Percentiles rank a stretch among this genome's conserved stretches.
These are phyloP conservation scores for Venusia cambrica DNA, from an alignment of 2,888 invertebrate genomes.

Conservation along the genomic window DNA sequence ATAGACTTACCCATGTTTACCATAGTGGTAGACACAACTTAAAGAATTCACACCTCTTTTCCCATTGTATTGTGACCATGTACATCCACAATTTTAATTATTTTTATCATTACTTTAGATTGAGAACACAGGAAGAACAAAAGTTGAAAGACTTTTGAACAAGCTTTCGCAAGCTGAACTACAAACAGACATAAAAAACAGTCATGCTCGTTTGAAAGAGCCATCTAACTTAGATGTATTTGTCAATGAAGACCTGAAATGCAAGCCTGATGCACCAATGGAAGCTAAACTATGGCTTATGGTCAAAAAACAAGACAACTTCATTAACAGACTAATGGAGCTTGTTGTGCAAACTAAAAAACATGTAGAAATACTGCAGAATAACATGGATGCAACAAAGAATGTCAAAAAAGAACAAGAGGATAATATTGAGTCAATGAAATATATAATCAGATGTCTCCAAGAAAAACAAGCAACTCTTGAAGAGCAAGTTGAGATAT, in stretches of 20 bases:
- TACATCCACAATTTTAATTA: background rate
- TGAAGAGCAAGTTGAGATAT: conserved; percentile 71
- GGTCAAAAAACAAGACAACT: conserved; percentile 64
- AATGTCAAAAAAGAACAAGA: conserved; percentile 52
- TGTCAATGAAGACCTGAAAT: conserved; percentile 55
- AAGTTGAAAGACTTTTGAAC: conserved; percentile 51
- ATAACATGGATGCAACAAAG: conserved; percentile 48
- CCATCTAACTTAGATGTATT: conserved; percentile 52
- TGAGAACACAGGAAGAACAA: conserved; percentile 31
- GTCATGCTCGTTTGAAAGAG: conserved; percentile 47
- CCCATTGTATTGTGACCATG: no score
- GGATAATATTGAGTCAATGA: conserved; percentile 56
- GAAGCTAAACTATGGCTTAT: conserved; percentile 63
- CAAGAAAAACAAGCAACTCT: conserved; percentile 71
- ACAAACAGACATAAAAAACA: conserved; percentile 52
- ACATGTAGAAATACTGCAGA: conserved; percentile 55
- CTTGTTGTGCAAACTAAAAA: conserved; percentile 55
- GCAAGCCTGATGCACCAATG: conserved; percentile 49
- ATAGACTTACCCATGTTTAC: no score
- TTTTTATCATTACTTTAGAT: conserved; percentile 17
- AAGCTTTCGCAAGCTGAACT: conserved; percentile 56
- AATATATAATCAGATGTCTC: conserved; percentile 66
- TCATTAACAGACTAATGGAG: conserved; percentile 57
- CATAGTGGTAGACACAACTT: no score
- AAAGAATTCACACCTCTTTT: no score